A percentile compares a stretch with the other conserved stretches of the same genome.
Conservation (phyloP, 2,113 vertebrate genomes). For the Aegypius monachus region DNA sequence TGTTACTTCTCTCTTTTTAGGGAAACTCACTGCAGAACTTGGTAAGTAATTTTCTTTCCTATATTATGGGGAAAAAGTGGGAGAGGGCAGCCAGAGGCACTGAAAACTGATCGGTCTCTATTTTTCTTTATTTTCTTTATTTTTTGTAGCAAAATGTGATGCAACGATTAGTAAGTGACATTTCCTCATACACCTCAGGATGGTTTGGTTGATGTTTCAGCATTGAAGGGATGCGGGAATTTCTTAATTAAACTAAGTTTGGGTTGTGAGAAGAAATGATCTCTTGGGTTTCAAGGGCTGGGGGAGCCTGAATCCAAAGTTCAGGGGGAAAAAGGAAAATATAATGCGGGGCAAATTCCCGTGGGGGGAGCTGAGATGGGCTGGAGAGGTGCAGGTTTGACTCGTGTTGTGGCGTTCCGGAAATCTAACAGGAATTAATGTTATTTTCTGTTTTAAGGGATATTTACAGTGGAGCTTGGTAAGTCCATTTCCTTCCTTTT, state of each 20-base stretch:
- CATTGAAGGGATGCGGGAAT: neutral
- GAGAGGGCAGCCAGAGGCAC: neutral
- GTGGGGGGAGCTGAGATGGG: neutral
- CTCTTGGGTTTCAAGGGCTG: neutral
- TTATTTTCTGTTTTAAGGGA: neutral
- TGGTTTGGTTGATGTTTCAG: no score
- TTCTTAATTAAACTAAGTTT: neutral
- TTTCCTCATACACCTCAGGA: rapidly evolving
- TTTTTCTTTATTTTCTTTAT: neutral
- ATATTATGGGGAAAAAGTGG: neutral
- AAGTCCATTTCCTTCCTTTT: neutral
- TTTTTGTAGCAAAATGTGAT: neutral
- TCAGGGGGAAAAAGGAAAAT: neutral
- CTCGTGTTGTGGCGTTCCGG: no score
- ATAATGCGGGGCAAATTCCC: rapidly evolving
- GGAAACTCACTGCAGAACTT: neutral
- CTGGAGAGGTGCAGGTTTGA: no score
- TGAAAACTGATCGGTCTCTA: rapidly evolving
- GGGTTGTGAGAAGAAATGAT: neutral
- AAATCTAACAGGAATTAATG: neutral
- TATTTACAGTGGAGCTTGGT: neutral
- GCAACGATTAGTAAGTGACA: neutral
- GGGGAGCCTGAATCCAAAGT: neutral
- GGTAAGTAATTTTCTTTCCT: neutral
- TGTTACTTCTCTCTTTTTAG: neutral